phyloP scores from a whole-genome alignment of 2,797 vertebrate genomes.

The Valencia hispanica region DNA sequence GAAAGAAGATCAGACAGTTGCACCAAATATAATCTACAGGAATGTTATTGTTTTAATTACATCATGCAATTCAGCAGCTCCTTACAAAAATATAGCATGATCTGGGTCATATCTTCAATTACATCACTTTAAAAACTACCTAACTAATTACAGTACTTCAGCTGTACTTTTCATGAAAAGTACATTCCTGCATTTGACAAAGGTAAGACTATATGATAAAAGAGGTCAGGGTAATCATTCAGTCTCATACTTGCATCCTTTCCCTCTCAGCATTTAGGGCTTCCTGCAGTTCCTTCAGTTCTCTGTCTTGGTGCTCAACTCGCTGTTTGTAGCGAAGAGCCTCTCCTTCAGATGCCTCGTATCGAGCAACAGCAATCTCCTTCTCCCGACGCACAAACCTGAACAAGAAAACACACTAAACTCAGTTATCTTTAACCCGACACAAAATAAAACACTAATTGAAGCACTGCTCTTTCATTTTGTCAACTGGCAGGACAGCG shows the following conservation, averaged over 20 bases:
- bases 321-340: slow-evolving; percentile 89
- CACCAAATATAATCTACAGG: neutral
- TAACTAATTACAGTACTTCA: neutral
- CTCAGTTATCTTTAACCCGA: too few species aligned
- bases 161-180: neutral
- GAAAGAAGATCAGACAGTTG: neutral
- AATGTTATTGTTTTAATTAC: neutral
- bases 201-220: neutral
- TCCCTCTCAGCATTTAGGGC: slow-evolving; percentile 88
- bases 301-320: slow-evolving; percentile 90
- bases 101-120: too few species aligned
- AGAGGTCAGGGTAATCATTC: neutral
- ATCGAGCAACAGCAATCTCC: slow-evolving; percentile 90
- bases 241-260: slow-evolving; percentile 66
- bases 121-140: neutral
- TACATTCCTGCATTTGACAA: neutral
- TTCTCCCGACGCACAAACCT: slow-evolving; percentile 97
- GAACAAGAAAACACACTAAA: neutral
- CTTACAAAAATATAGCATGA: too few species aligned
- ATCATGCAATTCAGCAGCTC: too few species aligned
- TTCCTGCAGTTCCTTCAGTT: slow-evolving; percentile 90
- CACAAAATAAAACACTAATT: neutral
- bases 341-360: slow-evolving; percentile 91
- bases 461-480: neutral
- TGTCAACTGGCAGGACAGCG: neutral